Conservation (phyloP, 2,888 invertebrate species). For the Torymus texanus region DNA sequence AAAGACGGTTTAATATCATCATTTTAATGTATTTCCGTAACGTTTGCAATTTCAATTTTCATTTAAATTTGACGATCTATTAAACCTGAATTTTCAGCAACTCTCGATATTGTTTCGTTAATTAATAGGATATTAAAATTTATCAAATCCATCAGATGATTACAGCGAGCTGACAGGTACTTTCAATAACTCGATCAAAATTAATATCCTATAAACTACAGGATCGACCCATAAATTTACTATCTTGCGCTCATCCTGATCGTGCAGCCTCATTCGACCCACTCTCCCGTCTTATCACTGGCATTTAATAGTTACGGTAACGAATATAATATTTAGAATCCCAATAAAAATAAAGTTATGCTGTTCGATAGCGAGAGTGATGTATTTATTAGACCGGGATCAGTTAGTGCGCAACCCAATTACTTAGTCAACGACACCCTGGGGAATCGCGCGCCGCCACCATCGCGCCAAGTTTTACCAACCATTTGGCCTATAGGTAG, state of each 20-base stretch:
- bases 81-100: too few relatives aligned
- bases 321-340: too few relatives aligned
- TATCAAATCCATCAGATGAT: slow-evolving; percentile 2
- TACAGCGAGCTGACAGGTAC: neutral
- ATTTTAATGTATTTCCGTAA: too few relatives aligned
- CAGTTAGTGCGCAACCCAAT: slow-evolving; percentile 27
- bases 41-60: too few relatives aligned
- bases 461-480: slow-evolving; percentile 27
- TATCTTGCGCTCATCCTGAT: neutral
- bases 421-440: slow-evolving; percentile 35
- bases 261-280: too few relatives aligned
- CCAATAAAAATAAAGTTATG: neutral
- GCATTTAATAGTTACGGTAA: too few relatives aligned
- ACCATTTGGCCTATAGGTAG: slow-evolving; percentile 10
- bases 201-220: neutral
- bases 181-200: slow-evolving; percentile 9
- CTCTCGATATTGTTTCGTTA: too few relatives aligned
- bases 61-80: too few relatives aligned
- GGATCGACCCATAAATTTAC: slow-evolving; percentile 3
- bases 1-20: too few relatives aligned
- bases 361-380: slow-evolving; percentile 1
- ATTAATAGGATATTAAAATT: slow-evolving; percentile 4
- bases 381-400: slow-evolving; percentile 20
- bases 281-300: too few relatives aligned
- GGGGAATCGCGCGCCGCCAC: slow-evolving; percentile 5